These are phyloP conservation scores for Dasypolia templi DNA, from an alignment of 2,888 invertebrate species.

Conservation along the genomic window DNA sequence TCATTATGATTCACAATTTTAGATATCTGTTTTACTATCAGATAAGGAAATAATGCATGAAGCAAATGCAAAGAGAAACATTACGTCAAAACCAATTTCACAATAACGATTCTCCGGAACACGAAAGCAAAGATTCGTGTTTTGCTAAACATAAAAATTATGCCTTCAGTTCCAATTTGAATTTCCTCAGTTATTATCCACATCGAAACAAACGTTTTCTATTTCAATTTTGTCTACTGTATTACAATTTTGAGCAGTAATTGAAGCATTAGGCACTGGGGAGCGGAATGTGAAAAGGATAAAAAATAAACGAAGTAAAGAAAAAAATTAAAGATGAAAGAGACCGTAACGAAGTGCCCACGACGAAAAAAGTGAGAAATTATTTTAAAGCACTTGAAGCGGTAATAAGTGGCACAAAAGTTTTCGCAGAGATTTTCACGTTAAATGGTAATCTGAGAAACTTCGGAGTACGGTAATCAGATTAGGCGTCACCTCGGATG, in stretches of 20 bases:
- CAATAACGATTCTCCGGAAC: conserved; percentile 39
- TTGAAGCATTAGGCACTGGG: conserved; percentile 76
- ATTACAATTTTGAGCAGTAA: conserved; percentile 72
- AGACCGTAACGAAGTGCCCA: conserved; percentile 81
- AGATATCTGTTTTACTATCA: not conserved
- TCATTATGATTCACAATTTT: not conserved
- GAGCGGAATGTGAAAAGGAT: conserved; percentile 73
- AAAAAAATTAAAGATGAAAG: conserved; percentile 84
- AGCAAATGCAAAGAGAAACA: conserved; percentile 38
- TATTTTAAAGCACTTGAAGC: conserved; percentile 83
- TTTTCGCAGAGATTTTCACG: conserved; percentile 81
- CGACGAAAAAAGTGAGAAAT: conserved; percentile 81
- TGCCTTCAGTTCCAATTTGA: conserved; percentile 60
- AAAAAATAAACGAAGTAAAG: conserved; percentile 77
- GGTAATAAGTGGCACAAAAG: conserved; percentile 81
- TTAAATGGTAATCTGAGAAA: conserved; percentile 83
- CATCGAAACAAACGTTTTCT: conserved; percentile 66
- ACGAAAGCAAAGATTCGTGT: conserved; percentile 56
- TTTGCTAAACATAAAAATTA: conserved; percentile 53
- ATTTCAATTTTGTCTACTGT: conserved; percentile 71
- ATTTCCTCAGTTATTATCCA: conserved; percentile 66
- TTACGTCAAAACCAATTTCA: conserved; percentile 44
- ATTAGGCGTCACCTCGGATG: conserved; percentile 78
- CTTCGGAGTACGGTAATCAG: conserved; percentile 80
- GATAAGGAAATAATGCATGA: conserved; percentile 20